Evolutionary conservation across 2,797 vertebrate species (phyloP).

Genomic region (Leptatherina wallacei): DNA sequence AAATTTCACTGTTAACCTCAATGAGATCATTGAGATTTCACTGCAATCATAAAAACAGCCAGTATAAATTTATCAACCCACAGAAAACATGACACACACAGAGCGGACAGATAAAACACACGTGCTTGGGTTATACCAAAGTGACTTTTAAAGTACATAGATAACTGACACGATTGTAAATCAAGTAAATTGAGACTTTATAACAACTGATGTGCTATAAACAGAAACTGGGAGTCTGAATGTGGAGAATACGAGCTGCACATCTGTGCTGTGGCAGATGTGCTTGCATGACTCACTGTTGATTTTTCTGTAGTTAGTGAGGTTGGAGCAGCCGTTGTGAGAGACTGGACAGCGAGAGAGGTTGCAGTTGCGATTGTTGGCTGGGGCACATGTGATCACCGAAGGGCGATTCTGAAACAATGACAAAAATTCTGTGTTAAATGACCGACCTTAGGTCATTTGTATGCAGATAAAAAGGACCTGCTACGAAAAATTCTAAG

Average conservation of each 20-base stretch:
- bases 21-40: constrained; percentile 64
- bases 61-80: constrained; percentile 54
- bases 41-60: constrained; percentile 57
- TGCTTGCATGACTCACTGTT: constrained; percentile 86
- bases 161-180: constrained; percentile 40
- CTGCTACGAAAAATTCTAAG: not conserved
- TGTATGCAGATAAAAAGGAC: not conserved
- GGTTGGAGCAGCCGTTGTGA: constrained; percentile 89
- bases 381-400: constrained; percentile 95
- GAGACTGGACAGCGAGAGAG: constrained; percentile 94
- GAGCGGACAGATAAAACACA: constrained; percentile 25
- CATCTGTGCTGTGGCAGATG: not conserved
- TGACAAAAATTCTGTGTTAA: constrained; percentile 10
- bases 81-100: constrained; percentile 51
- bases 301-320: constrained; percentile 87
- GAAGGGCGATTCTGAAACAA: constrained; percentile 93
- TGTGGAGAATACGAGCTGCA: constrained; percentile 39
- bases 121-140: constrained; percentile 14
- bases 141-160: constrained; percentile 15
- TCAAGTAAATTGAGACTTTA: constrained; percentile 2
- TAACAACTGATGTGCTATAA: constrained; percentile 7
- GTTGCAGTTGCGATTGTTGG: constrained; percentile 96
- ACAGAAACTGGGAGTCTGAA: constrained; percentile 27
- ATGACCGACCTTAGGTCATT: not conserved
- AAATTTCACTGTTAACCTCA: constrained; percentile 66